Percentiles rank a stretch among this genome's conserved stretches.
These are phyloP conservation scores for Eledone cirrhosa DNA, from an alignment of 2,888 invertebrate species.

Conservation along the genomic window DNA sequence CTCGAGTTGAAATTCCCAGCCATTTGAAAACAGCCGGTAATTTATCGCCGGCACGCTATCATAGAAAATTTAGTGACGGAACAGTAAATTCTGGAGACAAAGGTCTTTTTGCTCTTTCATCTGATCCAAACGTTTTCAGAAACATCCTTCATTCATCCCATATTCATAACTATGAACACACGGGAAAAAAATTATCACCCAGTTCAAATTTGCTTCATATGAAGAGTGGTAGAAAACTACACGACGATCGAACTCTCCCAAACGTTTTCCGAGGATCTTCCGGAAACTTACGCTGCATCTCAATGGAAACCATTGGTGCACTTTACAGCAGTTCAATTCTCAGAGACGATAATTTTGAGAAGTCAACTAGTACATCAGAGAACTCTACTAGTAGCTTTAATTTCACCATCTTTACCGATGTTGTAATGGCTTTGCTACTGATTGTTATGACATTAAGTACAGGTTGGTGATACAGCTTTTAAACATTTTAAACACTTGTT, in stretches of 20 bases:
- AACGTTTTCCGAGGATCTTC: neutral
- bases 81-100: neutral
- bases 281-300: neutral
- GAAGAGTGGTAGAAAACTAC: too few relatives aligned
- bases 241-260: neutral
- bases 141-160: neutral
- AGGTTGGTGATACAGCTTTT: neutral
- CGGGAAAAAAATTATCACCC: neutral
- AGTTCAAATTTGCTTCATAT: neutral
- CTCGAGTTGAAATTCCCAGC: neutral
- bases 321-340: slow-evolving; percentile 2
- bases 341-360: neutral
- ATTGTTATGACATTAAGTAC: slow-evolving; percentile 15
- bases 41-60: slow-evolving; percentile 11
- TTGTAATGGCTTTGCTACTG: neutral
- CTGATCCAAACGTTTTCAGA: neutral
- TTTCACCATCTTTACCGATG: neutral
- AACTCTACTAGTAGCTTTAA: neutral
- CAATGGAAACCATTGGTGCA: neutral
- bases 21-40: slow-evolving; percentile 18
- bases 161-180: too few relatives aligned
- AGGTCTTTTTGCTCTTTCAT: neutral
- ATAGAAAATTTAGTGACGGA: neutral
- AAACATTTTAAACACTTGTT: too few relatives aligned
- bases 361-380: neutral